A percentile compares a stretch with the other conserved stretches of the same genome.
These are phyloP conservation scores for Pseudomugil tenellus DNA, from an alignment of 2,797 vertebrate species.

Conservation along the genomic window DNA sequence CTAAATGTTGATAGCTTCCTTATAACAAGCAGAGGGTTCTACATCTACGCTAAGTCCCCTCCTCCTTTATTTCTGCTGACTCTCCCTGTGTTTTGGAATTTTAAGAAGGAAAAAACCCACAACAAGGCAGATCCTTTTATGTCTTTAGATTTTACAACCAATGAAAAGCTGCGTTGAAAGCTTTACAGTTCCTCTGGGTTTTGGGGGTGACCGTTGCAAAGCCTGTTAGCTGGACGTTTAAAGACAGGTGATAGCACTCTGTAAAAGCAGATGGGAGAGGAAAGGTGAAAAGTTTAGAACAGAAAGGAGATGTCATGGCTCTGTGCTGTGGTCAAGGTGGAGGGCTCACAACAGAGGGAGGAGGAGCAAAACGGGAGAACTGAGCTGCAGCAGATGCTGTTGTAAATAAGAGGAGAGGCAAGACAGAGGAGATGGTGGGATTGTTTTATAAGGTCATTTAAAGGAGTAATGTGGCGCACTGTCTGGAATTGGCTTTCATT, in stretches of 20 bases:
- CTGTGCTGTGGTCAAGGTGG: slow-evolving; percentile 41
- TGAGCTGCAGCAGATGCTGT: slow-evolving; percentile 60
- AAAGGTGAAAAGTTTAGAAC: slow-evolving; percentile 71
- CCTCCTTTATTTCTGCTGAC: slow-evolving; percentile 13
- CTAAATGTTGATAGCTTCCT: slow-evolving; percentile 37
- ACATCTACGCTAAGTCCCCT: not conserved
- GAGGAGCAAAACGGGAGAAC: slow-evolving; percentile 39
- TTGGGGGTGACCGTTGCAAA: slow-evolving; percentile 68
- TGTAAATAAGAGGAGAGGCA: slow-evolving; percentile 74
- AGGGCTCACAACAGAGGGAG: slow-evolving; percentile 36
- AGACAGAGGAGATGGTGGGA: slow-evolving; percentile 61
- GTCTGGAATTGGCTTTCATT: slow-evolving; percentile 78
- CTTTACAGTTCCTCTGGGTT: slow-evolving; percentile 71
- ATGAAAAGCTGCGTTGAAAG: slow-evolving; percentile 74
- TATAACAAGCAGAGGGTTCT: slow-evolving; percentile 26
- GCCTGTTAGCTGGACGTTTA: slow-evolving; percentile 69
- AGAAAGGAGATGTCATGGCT: slow-evolving; percentile 62
- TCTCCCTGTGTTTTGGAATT: slow-evolving; percentile 52
- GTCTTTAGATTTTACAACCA: slow-evolving; percentile 72
- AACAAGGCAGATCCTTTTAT: slow-evolving; percentile 67
- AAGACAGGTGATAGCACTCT: slow-evolving; percentile 66
- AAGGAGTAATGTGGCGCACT: slow-evolving; percentile 76
- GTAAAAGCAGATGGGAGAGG: slow-evolving; percentile 70
- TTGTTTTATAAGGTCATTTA: slow-evolving; percentile 81
- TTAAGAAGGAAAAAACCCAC: slow-evolving; percentile 33